phyloP scores from a whole-genome alignment of 1,140 invertebrate genomes.

The Panonychus citri region DNA sequence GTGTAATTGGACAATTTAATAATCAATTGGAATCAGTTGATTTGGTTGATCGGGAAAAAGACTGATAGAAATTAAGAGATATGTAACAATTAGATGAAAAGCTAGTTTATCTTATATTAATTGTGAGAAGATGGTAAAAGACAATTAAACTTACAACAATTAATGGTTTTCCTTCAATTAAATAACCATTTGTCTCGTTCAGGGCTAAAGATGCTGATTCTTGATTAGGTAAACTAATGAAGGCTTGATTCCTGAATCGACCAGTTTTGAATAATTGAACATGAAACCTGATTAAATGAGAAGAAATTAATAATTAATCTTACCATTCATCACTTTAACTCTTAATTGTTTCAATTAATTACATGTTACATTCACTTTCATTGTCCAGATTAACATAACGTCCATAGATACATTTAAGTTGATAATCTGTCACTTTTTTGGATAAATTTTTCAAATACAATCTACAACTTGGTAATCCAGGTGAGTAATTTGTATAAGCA shows the following conservation, averaged over 20 bases:
- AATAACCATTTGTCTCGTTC: conserved; percentile 62
- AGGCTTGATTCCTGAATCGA: conserved; percentile 85
- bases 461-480: conserved; percentile 50
- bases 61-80: no score
- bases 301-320: background rate
- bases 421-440: conserved; percentile 46
- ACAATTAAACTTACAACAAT: conserved; percentile 40
- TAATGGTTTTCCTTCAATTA: conserved; percentile 65
- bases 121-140: no score
- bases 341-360: conserved; percentile 14
- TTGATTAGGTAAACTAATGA: conserved; percentile 54
- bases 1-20: no score
- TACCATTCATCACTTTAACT: background rate
- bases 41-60: no score
- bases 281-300: conserved; percentile 35
- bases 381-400: conserved; percentile 28
- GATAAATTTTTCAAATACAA: conserved; percentile 80
- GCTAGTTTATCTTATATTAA: no score
- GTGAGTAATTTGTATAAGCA: conserved; percentile 64
- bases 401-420: conserved; percentile 54
- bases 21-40: no score
- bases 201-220: conserved; percentile 45
- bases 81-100: no score
- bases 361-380: conserved; percentile 24
- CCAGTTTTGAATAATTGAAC: conserved; percentile 80